These are phyloP conservation scores for Ichneumon xanthorius DNA, from an alignment of 2,888 invertebrate genomes.

Conservation along the genomic window DNA sequence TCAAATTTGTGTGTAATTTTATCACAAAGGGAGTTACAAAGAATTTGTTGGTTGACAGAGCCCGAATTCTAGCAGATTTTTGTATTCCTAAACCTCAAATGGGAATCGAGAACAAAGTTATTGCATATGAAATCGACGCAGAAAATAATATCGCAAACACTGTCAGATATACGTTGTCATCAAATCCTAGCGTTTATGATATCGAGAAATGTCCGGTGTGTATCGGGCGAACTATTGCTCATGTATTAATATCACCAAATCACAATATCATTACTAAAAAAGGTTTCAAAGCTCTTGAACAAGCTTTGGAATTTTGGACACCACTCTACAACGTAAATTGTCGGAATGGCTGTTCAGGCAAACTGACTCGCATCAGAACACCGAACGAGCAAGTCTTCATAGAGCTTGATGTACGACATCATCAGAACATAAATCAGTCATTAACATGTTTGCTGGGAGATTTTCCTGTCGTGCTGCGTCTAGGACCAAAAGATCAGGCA, in stretches of 20 bases:
- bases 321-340: background rate
- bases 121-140: background rate
- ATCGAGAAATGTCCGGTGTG: background rate
- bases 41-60: slow-evolving; percentile 6
- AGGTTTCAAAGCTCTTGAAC: slow-evolving; percentile 14
- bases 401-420: background rate
- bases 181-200: slow-evolving; percentile 1
- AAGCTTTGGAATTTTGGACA: background rate
- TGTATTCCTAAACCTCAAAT: too few species aligned
- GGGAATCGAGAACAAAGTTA: too few species aligned
- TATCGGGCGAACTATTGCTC: background rate
- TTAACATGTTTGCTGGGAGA: too few species aligned
- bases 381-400: background rate
- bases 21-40: background rate
- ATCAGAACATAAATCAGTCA: too few species aligned
- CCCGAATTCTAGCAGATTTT: background rate
- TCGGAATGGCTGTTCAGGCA: background rate
- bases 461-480: too few species aligned
- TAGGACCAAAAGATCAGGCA: too few species aligned
- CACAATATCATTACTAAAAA: background rate
- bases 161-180: too few species aligned
- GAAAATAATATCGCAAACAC: too few species aligned
- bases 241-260: slow-evolving; percentile 7
- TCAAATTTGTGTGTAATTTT: background rate
- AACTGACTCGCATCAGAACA: background rate